Conservation (phyloP, 2,888 invertebrate species). For the Cerastis rubricosa region DNA sequence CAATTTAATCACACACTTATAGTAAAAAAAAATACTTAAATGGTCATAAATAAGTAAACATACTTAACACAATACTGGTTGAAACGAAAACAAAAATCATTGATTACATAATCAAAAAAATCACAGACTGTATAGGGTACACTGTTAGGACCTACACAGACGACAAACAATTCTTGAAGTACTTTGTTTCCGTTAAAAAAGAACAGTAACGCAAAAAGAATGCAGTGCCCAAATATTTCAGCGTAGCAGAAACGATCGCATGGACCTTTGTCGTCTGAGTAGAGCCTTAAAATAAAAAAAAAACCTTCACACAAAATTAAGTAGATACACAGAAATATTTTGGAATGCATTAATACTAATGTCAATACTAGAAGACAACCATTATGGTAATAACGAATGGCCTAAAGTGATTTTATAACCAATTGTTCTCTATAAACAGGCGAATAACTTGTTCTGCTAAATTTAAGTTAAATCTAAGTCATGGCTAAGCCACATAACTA, state of each 20-base stretch:
- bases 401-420: conserved; percentile 27
- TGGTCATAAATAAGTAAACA: conserved; percentile 52
- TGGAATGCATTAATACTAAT: conserved; percentile 66
- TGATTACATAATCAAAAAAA: conserved; percentile 47
- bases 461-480: conserved; percentile 68
- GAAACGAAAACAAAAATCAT: conserved; percentile 31
- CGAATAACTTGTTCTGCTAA: conserved; percentile 31
- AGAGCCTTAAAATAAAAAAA: conserved; percentile 10
- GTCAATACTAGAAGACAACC: conserved; percentile 50
- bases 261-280: neutral
- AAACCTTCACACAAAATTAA: conserved; percentile 33
- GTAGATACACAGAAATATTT: conserved; percentile 46
- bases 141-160: conserved; percentile 18
- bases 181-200: neutral
- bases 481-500: conserved; percentile 74
- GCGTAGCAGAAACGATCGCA: neutral
- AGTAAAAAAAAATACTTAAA: conserved; percentile 34
- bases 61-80: conserved; percentile 71
- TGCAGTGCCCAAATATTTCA: neutral
- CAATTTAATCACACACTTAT: conserved; percentile 54
- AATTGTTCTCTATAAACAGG: conserved; percentile 33
- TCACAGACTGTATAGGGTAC: conserved; percentile 67
- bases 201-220: neutral
- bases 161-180: neutral
- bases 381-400: conserved; percentile 19